phyloP scores from a whole-genome alignment of 2,797 vertebrate species.

The Sebastes elongatus region DNA sequence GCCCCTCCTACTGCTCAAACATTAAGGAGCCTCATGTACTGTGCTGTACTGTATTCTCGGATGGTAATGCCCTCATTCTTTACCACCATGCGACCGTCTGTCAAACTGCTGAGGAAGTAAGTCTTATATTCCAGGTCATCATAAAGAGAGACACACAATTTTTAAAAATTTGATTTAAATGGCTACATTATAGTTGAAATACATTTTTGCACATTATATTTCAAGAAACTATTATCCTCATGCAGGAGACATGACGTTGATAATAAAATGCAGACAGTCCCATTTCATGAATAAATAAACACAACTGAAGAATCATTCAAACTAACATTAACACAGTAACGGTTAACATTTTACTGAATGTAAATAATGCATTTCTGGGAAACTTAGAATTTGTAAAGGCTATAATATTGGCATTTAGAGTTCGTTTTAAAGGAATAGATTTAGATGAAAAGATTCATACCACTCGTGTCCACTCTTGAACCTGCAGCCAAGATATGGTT shows the following conservation, averaged over 20 bases:
- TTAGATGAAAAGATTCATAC: background rate
- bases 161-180: background rate
- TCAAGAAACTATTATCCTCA: background rate
- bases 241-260: background rate
- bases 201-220: background rate
- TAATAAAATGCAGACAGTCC: background rate
- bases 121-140: conserved; percentile 54
- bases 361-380: background rate
- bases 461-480: background rate
- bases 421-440: background rate
- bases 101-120: conserved; percentile 42
- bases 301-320: background rate
- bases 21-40: conserved; percentile 55
- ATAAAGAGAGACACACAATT: background rate
- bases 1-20: conserved; percentile 66
- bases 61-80: conserved; percentile 75
- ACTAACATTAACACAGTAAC: background rate
- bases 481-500: no score
- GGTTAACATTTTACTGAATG: background rate
- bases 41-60: conserved; percentile 39
- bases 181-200: background rate
- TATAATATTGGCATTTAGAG: background rate
- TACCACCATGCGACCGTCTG: conserved; percentile 48
- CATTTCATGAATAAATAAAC: background rate
- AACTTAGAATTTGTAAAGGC: background rate